Evolutionary conservation across 1,140 invertebrate genomes (phyloP), one percentile per base, ranked within the genome.

Genomic region (Drosophila repleta): DNA sequence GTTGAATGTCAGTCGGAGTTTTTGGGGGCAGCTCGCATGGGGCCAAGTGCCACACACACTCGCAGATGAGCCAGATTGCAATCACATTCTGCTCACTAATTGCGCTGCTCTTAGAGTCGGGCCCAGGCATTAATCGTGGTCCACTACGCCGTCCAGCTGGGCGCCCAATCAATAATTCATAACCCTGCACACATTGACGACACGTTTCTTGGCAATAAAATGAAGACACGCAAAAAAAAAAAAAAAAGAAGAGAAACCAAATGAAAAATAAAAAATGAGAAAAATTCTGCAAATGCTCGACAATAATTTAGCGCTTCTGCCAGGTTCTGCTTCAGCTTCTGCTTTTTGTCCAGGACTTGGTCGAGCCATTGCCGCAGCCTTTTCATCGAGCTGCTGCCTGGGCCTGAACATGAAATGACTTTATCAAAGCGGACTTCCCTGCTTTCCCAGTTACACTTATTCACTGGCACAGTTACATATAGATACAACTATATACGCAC

Each of bases 131-230:
- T 43, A 43, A 43, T 43, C 39, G 1, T 8, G 51, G 20, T 45
- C 55, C 43, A 48, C 66, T 68, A 64, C 79, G 29, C 60, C 76
- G 65, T 72, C 64, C 65, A 55, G 52, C 60, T 32, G 35, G 24
- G 41, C n/a, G 18, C 2, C 43, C 72, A 83, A 83, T 88, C 84
- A 89, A 88, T 88, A 88, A 89, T 88, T 88, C 84, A 88, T 88
- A 88, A 79, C 73, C 70, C 32, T 35, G 32, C 32, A 66, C 83
- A 82, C 83, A 88, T 74, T 65, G 75, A 88, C 79, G 78, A 83
- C 83, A 74, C 61, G 62, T 70, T 76, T 56, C 56, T 51, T 62
- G 82, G 79, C 83, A 64, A 88, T 87, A 88, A 88, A 87, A 87
- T 79, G 67, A 82, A 35, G 32, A 35, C 10, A 35, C 10, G 32